These are phyloP conservation scores for Hippocampus kuda DNA, from an alignment of 2,797 vertebrate species.

Conservation along the genomic window DNA sequence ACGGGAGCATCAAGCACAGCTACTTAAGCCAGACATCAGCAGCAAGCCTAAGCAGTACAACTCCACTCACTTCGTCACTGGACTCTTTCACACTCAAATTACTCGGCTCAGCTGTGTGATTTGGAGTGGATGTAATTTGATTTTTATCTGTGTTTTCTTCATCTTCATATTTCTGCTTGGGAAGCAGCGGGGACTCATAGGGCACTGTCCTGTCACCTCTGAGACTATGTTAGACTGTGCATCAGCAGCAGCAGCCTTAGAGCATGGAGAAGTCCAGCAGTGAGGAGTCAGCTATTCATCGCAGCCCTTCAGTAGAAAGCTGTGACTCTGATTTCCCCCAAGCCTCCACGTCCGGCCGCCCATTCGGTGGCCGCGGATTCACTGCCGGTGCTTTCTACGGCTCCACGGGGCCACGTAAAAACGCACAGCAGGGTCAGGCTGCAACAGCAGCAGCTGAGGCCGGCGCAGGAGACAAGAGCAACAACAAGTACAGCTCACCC, in stretches of 20 bases:
- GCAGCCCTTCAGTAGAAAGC: slow-evolving; percentile 97
- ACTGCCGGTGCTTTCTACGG: slow-evolving; percentile 96
- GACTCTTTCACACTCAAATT: slow-evolving; percentile 19
- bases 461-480: slow-evolving; percentile 64
- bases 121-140: slow-evolving; percentile 31
- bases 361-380: slow-evolving; percentile 88
- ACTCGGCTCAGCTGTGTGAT: slow-evolving; percentile 6
- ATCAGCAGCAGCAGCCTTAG: slow-evolving; percentile 68
- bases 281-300: slow-evolving; percentile 96
- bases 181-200: slow-evolving; percentile 36
- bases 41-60: slow-evolving; percentile 27
- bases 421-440: slow-evolving; percentile 56
- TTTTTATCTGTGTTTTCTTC: slow-evolving; percentile 13
- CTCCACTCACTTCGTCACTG: slow-evolving; percentile 7
- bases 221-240: slow-evolving; percentile 81
- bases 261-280: slow-evolving; percentile 99
- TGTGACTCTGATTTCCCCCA: slow-evolving; percentile 86
- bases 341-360: slow-evolving; percentile 85
- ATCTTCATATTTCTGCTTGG: slow-evolving; percentile 16
- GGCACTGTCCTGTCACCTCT: slow-evolving; percentile 55
- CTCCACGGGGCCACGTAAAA: slow-evolving; percentile 76
- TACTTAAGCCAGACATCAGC: slow-evolving; percentile 38
- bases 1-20: slow-evolving; percentile 37
- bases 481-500: slow-evolving; percentile 80
- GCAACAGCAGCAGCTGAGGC: slow-evolving; percentile 46